A percentile compares a stretch with the other conserved stretches of the same genome.
phyloP scores from a whole-genome alignment of 1,140 invertebrate species.

The Drosophila micromelanica region DNA sequence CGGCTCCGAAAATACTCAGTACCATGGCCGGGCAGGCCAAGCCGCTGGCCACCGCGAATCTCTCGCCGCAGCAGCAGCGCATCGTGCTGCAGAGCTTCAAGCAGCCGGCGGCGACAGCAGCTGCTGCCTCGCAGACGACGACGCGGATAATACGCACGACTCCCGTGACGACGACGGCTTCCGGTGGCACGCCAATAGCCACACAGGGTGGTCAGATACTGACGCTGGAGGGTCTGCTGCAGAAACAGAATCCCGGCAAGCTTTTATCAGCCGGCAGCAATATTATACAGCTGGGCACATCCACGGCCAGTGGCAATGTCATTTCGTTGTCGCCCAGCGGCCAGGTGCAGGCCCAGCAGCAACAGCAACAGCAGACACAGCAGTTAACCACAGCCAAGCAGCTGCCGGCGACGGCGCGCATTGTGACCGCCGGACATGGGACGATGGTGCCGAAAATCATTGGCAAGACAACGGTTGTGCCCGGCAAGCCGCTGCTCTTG shows the following conservation, averaged over 20 bases:
- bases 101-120: constrained; percentile 48
- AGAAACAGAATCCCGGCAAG: constrained; percentile 84
- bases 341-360: constrained; percentile 5
- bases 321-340: constrained; percentile 52
- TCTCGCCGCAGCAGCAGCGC: constrained; percentile 85
- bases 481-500: constrained; percentile 86
- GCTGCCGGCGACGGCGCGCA: constrained; percentile 83
- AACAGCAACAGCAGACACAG: neutral
- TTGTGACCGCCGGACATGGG: constrained; percentile 52
- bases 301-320: constrained; percentile 47
- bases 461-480: constrained; percentile 70
- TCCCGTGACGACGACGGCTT: constrained; percentile 24
- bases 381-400: constrained; percentile 35
- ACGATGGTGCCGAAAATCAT: constrained; percentile 62
- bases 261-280: constrained; percentile 45
- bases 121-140: constrained; percentile 25
- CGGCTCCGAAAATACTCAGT: constrained; percentile 70
- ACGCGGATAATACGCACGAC: constrained; percentile 58
- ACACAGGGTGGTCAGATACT: constrained; percentile 86
- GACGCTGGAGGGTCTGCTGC: constrained; percentile 88
- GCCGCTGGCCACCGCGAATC: constrained; percentile 59
- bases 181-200: constrained; percentile 20
- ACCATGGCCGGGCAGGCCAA: constrained; percentile 35
- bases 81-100: constrained; percentile 84
- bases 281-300: constrained; percentile 58